phyloP scores from a whole-genome alignment of 2,888 invertebrate genomes.

The Eudasyphora cyanicolor region DNA sequence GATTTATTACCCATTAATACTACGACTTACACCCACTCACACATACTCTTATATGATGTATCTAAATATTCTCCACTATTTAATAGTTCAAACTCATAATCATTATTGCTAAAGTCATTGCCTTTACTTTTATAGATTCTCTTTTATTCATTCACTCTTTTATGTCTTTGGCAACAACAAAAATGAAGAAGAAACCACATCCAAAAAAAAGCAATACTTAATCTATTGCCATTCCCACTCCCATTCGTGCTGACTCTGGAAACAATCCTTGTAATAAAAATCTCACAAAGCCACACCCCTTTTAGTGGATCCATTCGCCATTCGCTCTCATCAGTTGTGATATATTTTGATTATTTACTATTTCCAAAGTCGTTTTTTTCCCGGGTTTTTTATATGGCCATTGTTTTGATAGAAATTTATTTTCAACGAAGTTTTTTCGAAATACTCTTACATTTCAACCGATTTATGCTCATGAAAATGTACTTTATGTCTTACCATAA shows the following conservation, averaged over 20 bases:
- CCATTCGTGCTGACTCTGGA: background rate
- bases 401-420: conserved; percentile 23
- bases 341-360: conserved; percentile 50
- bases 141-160: background rate
- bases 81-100: background rate
- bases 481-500: conserved; percentile 44
- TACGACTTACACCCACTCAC: background rate
- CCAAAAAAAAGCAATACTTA: background rate
- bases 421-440: background rate
- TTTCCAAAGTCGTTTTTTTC: background rate
- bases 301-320: background rate
- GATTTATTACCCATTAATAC: background rate
- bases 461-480: conserved; percentile 50
- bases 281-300: background rate
- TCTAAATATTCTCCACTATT: too few relatives aligned
- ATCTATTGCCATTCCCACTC: background rate
- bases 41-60: too few relatives aligned
- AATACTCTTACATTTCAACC: conserved; percentile 24
- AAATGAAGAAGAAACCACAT: too few relatives aligned
- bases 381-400: conserved; percentile 28
- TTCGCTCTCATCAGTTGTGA: background rate
- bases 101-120: background rate
- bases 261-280: background rate
- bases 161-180: background rate
- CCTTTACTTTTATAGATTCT: background rate